Evolutionary conservation across 1,140 invertebrate species (phyloP), one percentile per base, ranked within the genome.

Genomic region (Triops longicaudatus): DNA sequence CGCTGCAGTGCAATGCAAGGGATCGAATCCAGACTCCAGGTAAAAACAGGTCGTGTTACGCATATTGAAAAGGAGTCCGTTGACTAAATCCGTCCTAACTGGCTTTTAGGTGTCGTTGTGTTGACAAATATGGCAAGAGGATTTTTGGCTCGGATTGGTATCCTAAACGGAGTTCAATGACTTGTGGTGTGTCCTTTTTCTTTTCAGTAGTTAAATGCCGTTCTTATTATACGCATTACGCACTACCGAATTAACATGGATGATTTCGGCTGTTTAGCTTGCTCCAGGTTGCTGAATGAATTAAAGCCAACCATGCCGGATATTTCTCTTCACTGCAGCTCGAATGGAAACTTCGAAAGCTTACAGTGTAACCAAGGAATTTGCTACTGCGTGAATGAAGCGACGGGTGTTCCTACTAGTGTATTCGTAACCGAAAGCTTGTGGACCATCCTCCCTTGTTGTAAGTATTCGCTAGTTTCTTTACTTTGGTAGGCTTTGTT

Each of bases 341-440:
- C 73, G 0, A 80, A 81, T 77, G 80, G 80, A 10, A 81, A 81
- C 73, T 81, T 80, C 75, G 80, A 80, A 9, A 10, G 77, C 12
- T 78, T 81, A 14, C 79, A 80, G 72, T 81, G 80, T 74, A 73
- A 77, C 31, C 77, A 76, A 28, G 72, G 63, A 26, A 73, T 76
- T 9, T 81, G 80, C 41, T 79, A 76, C 79, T 81, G 80, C 43
- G 80, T 79, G 28, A 78, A 80, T 76, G 41, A 50, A 41, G 73
- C 72, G 6, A 77, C 73, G 63, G 78, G 75, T 17, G 74, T 74
- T 22, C 44, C 80, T 27, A n/a, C 31, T 7, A 42, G 74, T 1
- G 44, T 26, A 22, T 63, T 73, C 72, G 75, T 78, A 22, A 27
- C 31, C 41, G 76, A 71, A 26, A 31, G 28, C 2, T 11, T 73